Percentiles rank a stretch among this genome's conserved stretches.
phyloP scores from a whole-genome alignment of 2,888 invertebrate genomes.

The Ectemnius cavifrons region DNA sequence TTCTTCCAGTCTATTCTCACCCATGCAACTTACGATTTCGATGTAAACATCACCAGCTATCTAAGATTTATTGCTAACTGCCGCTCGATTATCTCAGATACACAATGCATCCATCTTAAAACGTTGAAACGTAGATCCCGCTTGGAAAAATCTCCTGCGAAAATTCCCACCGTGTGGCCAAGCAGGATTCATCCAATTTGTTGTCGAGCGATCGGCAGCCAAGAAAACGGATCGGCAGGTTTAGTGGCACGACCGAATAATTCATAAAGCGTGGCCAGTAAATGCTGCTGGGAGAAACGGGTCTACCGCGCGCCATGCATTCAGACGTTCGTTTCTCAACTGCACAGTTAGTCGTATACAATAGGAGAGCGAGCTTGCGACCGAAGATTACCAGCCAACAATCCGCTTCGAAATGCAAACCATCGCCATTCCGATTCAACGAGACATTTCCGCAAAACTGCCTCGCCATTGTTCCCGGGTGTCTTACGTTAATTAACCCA shows the following conservation, averaged over 20 bases:
- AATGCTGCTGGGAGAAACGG: not conserved
- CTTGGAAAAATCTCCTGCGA: not conserved
- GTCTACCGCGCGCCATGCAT: not conserved
- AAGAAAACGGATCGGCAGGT: not conserved
- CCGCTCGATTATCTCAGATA: not conserved
- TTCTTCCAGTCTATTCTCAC: not conserved
- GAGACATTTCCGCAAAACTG: too few species aligned
- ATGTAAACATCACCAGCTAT: not conserved
- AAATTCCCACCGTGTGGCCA: not conserved
- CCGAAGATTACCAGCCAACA: constrained; percentile 24
- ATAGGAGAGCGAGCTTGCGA: constrained; percentile 19
- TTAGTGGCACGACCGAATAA: constrained; percentile 29
- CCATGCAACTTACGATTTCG: not conserved
- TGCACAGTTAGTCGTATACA: constrained; percentile 45
- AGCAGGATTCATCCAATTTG: not conserved
- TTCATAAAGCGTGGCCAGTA: constrained; percentile 23
- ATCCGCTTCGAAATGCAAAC: constrained; percentile 22
- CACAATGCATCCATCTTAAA: not conserved
- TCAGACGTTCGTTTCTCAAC: not conserved
- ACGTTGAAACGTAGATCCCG: not conserved
- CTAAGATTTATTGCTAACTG: not conserved
- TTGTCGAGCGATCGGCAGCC: not conserved
- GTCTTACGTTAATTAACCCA: too few species aligned
- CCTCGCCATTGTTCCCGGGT: too few species aligned
- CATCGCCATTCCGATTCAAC: not conserved